phyloP scores from a whole-genome alignment of 2,797 vertebrate genomes.

The Dromococcyx pavoninus region DNA sequence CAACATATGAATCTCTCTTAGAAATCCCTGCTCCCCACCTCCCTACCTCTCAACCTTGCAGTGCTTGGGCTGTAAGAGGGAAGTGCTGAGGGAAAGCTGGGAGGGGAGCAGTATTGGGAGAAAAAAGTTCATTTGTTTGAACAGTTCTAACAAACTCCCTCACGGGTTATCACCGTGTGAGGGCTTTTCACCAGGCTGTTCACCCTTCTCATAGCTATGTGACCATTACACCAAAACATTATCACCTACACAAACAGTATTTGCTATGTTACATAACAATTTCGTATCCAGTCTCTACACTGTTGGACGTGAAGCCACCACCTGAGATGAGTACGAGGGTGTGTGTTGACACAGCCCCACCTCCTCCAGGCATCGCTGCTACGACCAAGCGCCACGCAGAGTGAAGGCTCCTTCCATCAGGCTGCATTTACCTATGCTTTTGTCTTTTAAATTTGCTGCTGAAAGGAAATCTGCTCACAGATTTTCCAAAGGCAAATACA shows the following conservation, averaged over 20 bases:
- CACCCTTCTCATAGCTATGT: neutral
- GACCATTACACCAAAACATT: neutral
- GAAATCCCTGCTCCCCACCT: neutral
- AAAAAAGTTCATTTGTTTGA: neutral
- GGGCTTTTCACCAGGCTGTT: neutral
- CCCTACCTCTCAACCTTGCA: neutral
- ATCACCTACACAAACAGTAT: too few species aligned
- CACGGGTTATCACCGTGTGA: neutral
- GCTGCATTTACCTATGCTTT: too few species aligned
- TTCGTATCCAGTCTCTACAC: neutral
- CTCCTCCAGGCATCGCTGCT: neutral
- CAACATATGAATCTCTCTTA: neutral
- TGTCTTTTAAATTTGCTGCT: neutral
- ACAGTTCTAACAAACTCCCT: neutral
- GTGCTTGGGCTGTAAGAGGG: neutral
- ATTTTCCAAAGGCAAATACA: neutral
- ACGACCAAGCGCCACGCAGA: neutral
- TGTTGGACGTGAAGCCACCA: neutral
- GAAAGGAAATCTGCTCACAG: neutral
- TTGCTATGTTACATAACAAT: too few species aligned
- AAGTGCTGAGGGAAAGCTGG: neutral
- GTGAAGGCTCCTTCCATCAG: fast-evolving
- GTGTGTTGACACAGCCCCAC: neutral
- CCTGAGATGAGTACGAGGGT: neutral
- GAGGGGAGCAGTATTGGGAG: neutral